Conservation (phyloP, 2,888 invertebrate genomes). For the Synergus japonicus region DNA sequence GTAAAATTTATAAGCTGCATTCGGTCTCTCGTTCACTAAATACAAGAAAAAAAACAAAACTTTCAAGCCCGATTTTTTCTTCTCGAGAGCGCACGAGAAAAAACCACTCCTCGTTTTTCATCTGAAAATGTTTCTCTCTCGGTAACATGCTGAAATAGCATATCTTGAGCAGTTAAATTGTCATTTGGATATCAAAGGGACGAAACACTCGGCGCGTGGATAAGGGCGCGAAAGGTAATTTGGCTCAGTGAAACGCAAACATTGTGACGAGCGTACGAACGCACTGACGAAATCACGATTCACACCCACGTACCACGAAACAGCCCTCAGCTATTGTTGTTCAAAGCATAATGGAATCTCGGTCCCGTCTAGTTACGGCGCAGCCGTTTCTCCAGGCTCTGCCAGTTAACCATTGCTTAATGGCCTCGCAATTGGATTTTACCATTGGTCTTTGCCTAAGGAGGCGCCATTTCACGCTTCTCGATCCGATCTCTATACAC, state of each 20-base stretch:
- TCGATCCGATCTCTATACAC: conserved; percentile 66
- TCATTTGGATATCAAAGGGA: conserved; percentile 78
- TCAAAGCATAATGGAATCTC: conserved; percentile 77
- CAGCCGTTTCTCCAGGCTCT: conserved; percentile 60
- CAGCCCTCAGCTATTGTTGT: conserved; percentile 78
- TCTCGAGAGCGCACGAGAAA: neutral
- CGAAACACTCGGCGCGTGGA: conserved; percentile 71
- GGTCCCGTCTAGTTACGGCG: conserved; percentile 62
- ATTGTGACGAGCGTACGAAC: conserved; percentile 61
- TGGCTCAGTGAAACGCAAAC: conserved; percentile 76
- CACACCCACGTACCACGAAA: conserved; percentile 74
- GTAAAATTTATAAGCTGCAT: neutral
- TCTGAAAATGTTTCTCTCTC: neutral
- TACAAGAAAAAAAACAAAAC: neutral
- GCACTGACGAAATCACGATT: conserved; percentile 73
- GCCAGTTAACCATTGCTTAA: conserved; percentile 75
- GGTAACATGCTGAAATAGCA: conserved; percentile 40
- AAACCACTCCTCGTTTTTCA: neutral
- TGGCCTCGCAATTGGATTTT: conserved; percentile 77
- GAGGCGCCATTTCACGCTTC: conserved; percentile 72
- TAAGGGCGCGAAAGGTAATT: conserved; percentile 76
- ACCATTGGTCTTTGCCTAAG: conserved; percentile 75
- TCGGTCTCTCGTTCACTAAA: neutral
- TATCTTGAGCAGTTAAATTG: conserved; percentile 75
- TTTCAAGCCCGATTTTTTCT: neutral